A percentile compares a stretch with the other conserved stretches of the same genome.
Conservation (phyloP, 1,140 invertebrate species). For the Saccostrea cuccullata region DNA sequence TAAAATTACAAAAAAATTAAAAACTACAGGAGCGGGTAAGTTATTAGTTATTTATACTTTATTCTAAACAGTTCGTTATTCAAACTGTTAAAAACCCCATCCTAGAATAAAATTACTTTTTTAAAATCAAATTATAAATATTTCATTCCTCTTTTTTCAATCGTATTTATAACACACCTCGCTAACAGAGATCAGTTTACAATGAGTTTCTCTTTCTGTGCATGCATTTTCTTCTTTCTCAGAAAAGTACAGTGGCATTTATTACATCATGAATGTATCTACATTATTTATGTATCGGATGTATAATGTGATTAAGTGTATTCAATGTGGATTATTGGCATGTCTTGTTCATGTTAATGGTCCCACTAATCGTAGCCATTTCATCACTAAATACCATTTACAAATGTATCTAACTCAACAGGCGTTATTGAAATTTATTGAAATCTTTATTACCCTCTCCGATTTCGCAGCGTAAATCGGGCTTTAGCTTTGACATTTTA, state of each 20-base stretch:
- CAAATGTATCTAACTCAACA: conserved; percentile 42
- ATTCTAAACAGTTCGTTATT: background rate
- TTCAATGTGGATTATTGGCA: conserved; percentile 33
- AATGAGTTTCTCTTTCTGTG: background rate
- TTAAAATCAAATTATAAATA: background rate
- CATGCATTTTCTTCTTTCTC: background rate
- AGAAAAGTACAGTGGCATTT: conserved; percentile 21
- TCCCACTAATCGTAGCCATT: conserved; percentile 19
- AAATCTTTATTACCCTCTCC: conserved; percentile 45
- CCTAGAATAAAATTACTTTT: background rate
- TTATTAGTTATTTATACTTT: background rate
- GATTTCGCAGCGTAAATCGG: conserved; percentile 36
- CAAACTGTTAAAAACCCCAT: background rate
- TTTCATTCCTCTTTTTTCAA: conserved; percentile 19
- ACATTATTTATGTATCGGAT: conserved; percentile 27
- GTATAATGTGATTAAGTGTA: conserved; percentile 32
- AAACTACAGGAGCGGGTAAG: background rate
- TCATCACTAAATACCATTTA: conserved; percentile 39
- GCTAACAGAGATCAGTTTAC: background rate
- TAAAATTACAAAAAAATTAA: background rate
- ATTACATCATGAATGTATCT: conserved; percentile 34
- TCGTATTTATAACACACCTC: background rate
- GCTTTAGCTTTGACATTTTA: conserved; percentile 37
- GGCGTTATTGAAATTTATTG: conserved; percentile 39
- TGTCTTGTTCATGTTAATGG: conserved; percentile 35